Base-by-base conservation (phyloP, 1,140 invertebrate species). In the Apis florea region DNA sequence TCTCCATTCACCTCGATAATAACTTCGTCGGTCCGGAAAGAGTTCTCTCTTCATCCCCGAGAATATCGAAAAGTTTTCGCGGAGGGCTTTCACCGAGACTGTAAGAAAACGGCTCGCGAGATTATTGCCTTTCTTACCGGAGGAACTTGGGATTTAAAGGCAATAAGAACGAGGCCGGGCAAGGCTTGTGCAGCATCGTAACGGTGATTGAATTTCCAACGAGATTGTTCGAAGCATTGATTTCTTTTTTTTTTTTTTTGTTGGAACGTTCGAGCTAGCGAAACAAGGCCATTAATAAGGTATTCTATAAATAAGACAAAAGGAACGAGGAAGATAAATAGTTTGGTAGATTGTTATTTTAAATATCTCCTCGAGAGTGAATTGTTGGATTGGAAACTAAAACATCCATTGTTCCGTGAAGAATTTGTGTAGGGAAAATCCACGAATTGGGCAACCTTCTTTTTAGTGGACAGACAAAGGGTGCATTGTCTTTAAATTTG, bases 1-100 rank as follows among this genome's bases (percentile, higher is more conserved):
- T 10, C 51, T 56, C 59, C 3, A 81, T 81, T 81, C 61, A 56
- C 31, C 63, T 24, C 17, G 63, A 64, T 81, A 81, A 81, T 81
- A 81, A 74, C 24, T 40, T n/a, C 47, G 49, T 24, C 47, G 21
- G 47, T 56, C 58, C 19, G 19, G 13, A 47, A n/a, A 71, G 40
- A 56, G 10, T 59, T 67, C 17, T 0, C 24, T 63, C 5, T 40
- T 40, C 31, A 6, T 40, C n/a, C 2, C 54, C 40, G 31, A 17
- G 53, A 47, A 74, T 74, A 81, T 67, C 53, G 51, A 26, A 40
- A n/a, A 73, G 8, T 63, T 56, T 56, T 67, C 51, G 26, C 19
- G 15, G n/a, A 10, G 8, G 5, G 24, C 66, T 78, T 69, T 78
- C 66, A 70, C 24, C 47, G 24, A 40, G 31, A 17, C 19, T 4